These are phyloP conservation scores for Chionomys nivalis DNA, from an alignment of 2,113 vertebrate genomes.

Conservation along the genomic window DNA sequence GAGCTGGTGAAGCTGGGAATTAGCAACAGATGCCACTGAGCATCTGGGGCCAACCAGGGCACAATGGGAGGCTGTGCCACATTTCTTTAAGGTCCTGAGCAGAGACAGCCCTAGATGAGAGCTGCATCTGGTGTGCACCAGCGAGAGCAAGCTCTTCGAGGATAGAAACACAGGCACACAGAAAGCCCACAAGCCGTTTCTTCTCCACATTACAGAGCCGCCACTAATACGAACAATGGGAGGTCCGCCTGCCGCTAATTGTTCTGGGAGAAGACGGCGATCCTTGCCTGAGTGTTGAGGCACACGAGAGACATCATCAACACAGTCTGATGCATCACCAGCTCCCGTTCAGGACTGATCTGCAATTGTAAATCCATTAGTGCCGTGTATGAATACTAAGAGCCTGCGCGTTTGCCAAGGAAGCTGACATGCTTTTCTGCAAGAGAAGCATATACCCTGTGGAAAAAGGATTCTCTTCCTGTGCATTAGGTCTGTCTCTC, in stretches of 20 bases:
- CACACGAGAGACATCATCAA: conserved; percentile 53
- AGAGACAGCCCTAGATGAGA: conserved; percentile 47
- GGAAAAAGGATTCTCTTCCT: conserved; percentile 65
- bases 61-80: rapidly evolving
- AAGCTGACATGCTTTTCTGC: conserved; percentile 47
- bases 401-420: conserved; percentile 55
- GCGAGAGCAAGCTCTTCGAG: conserved; percentile 60
- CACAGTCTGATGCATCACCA: conserved; percentile 17
- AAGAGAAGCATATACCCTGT: background rate
- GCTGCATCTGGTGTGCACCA: conserved; percentile 61
- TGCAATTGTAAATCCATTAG: conserved; percentile 64
- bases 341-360: conserved; percentile 28
- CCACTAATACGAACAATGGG: conserved; percentile 42
- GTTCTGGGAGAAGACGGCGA: conserved; percentile 52
- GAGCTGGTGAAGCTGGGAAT: too few species aligned
- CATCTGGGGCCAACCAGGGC: background rate
- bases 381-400: background rate
- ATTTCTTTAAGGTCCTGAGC: background rate
- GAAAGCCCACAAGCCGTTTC: conserved; percentile 25
- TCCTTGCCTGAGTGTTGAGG: conserved; percentile 35
- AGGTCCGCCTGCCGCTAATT: background rate
- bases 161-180: conserved; percentile 42
- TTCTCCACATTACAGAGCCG: conserved; percentile 55
- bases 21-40: background rate
- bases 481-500: conserved; percentile 67